Evolutionary conservation across 2,888 invertebrate species (phyloP).

Genomic region (Marasmarcha lunaedactyla): DNA sequence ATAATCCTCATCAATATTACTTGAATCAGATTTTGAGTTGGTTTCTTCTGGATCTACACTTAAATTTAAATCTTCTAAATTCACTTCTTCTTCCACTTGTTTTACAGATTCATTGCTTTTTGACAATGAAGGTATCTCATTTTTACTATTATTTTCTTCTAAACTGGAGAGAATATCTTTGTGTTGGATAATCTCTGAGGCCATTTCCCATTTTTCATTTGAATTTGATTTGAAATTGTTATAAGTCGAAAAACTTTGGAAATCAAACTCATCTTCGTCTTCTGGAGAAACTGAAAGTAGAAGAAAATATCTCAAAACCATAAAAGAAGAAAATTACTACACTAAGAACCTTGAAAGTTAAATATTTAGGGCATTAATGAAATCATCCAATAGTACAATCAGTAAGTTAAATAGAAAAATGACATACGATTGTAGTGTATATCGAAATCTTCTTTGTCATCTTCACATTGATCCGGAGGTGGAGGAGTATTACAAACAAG

Average conservation of each 20-base stretch:
- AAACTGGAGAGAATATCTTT: background rate
- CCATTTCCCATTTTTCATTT: conserved; percentile 12
- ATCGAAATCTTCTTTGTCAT: conserved; percentile 69
- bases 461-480: conserved; percentile 74
- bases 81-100: conserved; percentile 30
- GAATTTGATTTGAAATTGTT: conserved; percentile 19
- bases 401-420: conserved; percentile 1
- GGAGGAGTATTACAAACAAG: conserved; percentile 76
- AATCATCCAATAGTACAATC: background rate
- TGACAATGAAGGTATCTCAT: conserved; percentile 3
- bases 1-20: background rate
- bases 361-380: too few species aligned
- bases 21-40: background rate
- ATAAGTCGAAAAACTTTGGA: conserved; percentile 39
- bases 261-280: conserved; percentile 46
- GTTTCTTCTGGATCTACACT: conserved; percentile 27
- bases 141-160: conserved; percentile 17
- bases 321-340: too few species aligned
- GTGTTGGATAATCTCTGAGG: background rate
- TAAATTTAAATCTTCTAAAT: conserved; percentile 47
- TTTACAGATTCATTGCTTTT: conserved; percentile 1
- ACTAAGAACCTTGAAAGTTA: too few species aligned
- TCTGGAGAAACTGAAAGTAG: conserved; percentile 52
- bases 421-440: conserved; percentile 54
- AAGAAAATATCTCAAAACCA: background rate